Evolutionary conservation across 2,113 vertebrate genomes (phyloP), one percentile per base, ranked within the genome.

Genomic region (Zosterops hypoxanthus): DNA sequence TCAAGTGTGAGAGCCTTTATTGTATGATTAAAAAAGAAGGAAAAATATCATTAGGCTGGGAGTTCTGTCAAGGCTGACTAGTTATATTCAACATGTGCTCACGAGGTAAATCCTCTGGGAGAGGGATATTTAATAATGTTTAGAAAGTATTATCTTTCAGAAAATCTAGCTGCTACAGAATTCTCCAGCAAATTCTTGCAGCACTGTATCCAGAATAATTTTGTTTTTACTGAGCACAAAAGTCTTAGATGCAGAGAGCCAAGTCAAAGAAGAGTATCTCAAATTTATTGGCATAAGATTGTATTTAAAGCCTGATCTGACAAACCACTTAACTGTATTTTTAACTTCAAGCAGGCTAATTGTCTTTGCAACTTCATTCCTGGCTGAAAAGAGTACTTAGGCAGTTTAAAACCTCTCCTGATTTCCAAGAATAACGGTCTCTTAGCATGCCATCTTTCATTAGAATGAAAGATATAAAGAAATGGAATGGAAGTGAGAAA

Each of bases 161-260:
- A 93, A 95, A 95, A 95, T 86, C 83, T 87, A 57, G 11, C n/a
- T 82, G 39, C 33, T 90, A 55, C 22, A 61, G 66, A 77, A 63
- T 85, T 41, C 33, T 80, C 9, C 39, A 44, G 47, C 26, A 94
- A 90, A 83, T 90, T 14, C 24, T 57, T 90, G 86, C 89, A 91
- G 49, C 10, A 28, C 10, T 56, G 10, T 29, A 20, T 76, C 14
- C 44, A 76, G 63, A 88, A 85, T 46, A 82, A n/a, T 71, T 46
- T 93, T 53, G 28, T 44, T 87, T 93, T 80, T 52, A 85, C 44
- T 80, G 17, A 34, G 22, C 17, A 31, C 12, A 4, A 36, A 76
- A 69, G 11, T 79, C 79, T 76, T 72, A 77, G 20, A 53, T 44
- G 23, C 39, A 61, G 81, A 90, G 36, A 94, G 39, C 46, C 75